Base-by-base conservation (phyloP, 2,113 vertebrate species). In the Anoplopoma fimbria region DNA sequence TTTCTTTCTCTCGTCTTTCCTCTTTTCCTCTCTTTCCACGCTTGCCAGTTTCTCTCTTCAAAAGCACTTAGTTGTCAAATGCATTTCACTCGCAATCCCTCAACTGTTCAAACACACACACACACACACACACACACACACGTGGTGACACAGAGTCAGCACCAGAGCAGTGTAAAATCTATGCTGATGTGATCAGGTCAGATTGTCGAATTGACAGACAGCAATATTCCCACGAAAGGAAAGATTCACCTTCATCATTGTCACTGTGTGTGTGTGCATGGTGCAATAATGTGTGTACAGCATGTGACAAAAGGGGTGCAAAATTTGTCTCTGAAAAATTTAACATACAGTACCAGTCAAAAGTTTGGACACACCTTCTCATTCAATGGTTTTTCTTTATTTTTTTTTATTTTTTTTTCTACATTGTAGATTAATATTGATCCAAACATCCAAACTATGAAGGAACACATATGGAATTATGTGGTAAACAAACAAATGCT, bases 221-320 rank as follows among this genome's bases (percentile, higher is more conserved):
- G 69, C 69, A 86, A 91, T 88, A 91, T 88, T 90, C 75, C 87
- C 79, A 83, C 55, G 60, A 88, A 81, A 72, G 85, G 75, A 87
- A 87, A 62, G 83, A 91, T 91, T 91, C 90, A 89, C 89, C 92
- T 93, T 91, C 90, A 92, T 92, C 91, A 88, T 63, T 92, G 88
- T 88, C 86, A 78, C 47, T n/a, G 75, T 75, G 51, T 49, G 40
- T 38, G 60, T 27, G 23, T 29, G 57, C 76, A 65, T 62, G 27
- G 33, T 38, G 29, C 15, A 17, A 31, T 27, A 31, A 29, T 60
- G 29, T 60, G 58, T 55, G n/a, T 55, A 25, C n/a, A 25, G 53
- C 53, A 1, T 55, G 4, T 14, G n/a, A 55, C 51, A n/a, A 53
- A 53, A 53, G 12, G 3, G 10, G 34, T 36, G 34, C 7, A 8